Evolutionary conservation across 2,113 vertebrate species (phyloP).

Genomic region (Cairina moschata): DNA sequence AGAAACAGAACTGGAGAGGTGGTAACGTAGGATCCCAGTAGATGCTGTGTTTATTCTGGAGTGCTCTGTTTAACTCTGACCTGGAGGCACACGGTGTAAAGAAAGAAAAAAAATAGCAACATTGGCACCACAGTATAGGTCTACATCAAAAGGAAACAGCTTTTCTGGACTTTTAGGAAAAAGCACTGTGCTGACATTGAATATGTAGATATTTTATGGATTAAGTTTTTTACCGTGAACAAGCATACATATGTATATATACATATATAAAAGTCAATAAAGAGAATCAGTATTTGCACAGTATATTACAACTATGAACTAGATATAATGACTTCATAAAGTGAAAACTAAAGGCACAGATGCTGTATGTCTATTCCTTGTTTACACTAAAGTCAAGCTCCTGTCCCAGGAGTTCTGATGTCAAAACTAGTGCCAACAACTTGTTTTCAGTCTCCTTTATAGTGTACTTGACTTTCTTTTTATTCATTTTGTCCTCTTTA

Average conservation of each 20-base stretch:
- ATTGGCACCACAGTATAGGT: background rate
- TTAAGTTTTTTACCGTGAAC: background rate
- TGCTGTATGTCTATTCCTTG: background rate
- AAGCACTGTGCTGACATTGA: background rate
- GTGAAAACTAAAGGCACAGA: background rate
- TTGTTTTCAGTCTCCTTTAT: background rate
- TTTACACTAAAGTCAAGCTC: background rate
- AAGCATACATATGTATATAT: background rate
- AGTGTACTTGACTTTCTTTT: background rate
- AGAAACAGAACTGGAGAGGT: background rate
- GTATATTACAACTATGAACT: background rate
- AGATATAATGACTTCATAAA: background rate
- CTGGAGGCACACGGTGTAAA: background rate
- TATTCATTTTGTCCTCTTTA: background rate
- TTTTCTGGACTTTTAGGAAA: background rate
- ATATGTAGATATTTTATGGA: background rate
- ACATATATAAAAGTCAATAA: background rate
- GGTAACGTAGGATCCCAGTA: background rate
- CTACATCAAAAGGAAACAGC: background rate
- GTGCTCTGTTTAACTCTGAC: background rate
- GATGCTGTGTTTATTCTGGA: conserved; percentile 9
- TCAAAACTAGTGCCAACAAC: background rate
- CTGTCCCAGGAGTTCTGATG: background rate
- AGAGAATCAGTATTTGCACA: background rate
- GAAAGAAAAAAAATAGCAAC: background rate